A percentile compares a stretch with the other conserved stretches of the same genome.
Conservation (phyloP, 2,113 vertebrate genomes). For the Holacanthus passer region DNA sequence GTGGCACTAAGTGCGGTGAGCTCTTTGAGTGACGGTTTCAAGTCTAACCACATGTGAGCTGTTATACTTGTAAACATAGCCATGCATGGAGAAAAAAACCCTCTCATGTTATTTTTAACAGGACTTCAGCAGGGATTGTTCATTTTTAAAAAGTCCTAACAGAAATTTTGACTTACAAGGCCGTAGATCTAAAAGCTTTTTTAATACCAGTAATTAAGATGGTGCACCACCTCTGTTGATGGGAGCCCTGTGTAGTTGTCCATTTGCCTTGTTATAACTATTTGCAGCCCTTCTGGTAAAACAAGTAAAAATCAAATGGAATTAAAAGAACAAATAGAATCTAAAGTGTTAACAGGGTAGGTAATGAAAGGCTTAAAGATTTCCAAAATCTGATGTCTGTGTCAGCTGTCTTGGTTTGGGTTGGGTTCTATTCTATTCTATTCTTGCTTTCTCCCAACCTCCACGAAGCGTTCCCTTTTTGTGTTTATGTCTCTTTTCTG, state of each 20-base stretch:
- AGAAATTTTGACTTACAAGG: background rate
- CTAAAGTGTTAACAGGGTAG: background rate
- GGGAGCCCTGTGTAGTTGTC: background rate
- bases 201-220: background rate
- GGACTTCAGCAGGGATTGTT: background rate
- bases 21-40: background rate
- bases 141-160: too few relatives aligned
- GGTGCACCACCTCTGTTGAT: background rate
- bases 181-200: background rate
- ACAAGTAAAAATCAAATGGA: background rate
- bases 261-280: background rate
- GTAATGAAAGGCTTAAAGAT: background rate
- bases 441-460: background rate
- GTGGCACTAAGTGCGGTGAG: background rate
- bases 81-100: background rate
- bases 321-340: too few relatives aligned
- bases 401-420: background rate
- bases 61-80: background rate
- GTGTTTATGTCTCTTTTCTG: background rate
- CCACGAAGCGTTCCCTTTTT: background rate
- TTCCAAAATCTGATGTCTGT: slow-evolving; percentile 4
- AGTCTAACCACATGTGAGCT: background rate
- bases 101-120: background rate
- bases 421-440: background rate
- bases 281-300: background rate